Evolutionary conservation across 2,888 invertebrate species (phyloP).

Genomic region (Oeneis ivallda): DNA sequence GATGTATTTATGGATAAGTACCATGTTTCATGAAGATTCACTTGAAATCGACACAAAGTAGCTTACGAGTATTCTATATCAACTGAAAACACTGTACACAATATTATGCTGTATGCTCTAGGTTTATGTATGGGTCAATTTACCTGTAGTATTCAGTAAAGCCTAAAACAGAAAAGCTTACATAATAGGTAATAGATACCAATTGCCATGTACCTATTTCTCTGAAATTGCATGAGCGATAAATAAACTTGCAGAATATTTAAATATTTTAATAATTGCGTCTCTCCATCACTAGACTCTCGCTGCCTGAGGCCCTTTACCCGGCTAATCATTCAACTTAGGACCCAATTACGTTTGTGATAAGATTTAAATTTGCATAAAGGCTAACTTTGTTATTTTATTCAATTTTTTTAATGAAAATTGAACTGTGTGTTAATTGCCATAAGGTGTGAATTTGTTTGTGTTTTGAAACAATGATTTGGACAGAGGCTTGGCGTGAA

Average conservation of each 20-base stretch:
- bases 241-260: slow-evolving; percentile 27
- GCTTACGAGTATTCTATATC: no score
- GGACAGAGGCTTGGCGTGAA: slow-evolving; percentile 45
- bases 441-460: slow-evolving; percentile 39
- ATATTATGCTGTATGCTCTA: no score
- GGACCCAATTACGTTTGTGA: slow-evolving; percentile 45
- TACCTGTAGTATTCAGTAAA: background rate
- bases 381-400: slow-evolving; percentile 47
- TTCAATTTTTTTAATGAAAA: slow-evolving; percentile 29
- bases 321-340: slow-evolving; percentile 42
- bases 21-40: no score
- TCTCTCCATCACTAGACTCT: slow-evolving; percentile 39
- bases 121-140: no score
- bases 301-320: slow-evolving; percentile 31
- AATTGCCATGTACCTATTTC: slow-evolving; percentile 14
- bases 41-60: no score
- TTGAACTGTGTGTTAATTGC: slow-evolving; percentile 31
- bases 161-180: background rate
- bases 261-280: slow-evolving; percentile 36
- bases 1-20: no score
- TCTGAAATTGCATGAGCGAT: slow-evolving; percentile 27
- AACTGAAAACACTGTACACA: no score
- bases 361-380: slow-evolving; percentile 54
- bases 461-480: slow-evolving; percentile 49
- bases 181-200: slow-evolving; percentile 7